Evolutionary conservation across 92 coral and sea anemone genomes (phyloP), one percentile per base, ranked within the genome.

Genomic region (Paramuricea clavata): DNA sequence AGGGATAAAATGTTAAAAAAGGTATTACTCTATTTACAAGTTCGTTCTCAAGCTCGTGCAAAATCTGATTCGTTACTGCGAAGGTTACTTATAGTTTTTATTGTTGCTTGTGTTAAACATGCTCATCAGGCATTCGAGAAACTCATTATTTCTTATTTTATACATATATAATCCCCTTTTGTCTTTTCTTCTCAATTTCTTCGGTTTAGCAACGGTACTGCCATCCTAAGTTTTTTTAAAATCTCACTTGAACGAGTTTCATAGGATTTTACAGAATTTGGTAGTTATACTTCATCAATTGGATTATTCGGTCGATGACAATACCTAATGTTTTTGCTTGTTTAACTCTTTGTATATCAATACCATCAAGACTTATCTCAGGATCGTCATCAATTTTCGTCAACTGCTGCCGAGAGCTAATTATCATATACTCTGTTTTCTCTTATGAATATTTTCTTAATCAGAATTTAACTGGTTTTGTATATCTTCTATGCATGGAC

Each of bases 171-270:
- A 34, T 69, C 3, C 39, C 27, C 25, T 69, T 69, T 69, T 8
- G 10, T 27, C 19, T 34, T 34, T n/a, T 43, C 43, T 0, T 17
- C 43, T n/a, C n/a, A n/a, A n/a, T n/a, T n/a, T n/a, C n/a, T n/a
- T n/a, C n/a, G 5, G 31, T 33, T 6, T 27, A 28, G 15, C 44
- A 69, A 28, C 36, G 76, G 39, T 69, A n/a, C n/a, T 69, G 39
- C 76, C 76, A 69, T 27, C 36, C 15, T 7, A 69, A 43, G 23
- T 27, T 69, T 19, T n/a, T 69, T 28, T 69, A 69, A 33, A n/a
- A 69, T 34, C 9, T 69, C 76, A 35, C 44, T 28, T 21, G 35
- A 21, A 21, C 74, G 30, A 15, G 36, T 16, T 13, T 67, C 74
- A 30, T 67, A 67, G 31, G 76, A 33, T 9, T 11, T 34, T 28